Base-by-base conservation (phyloP, 2,113 vertebrate species). In the Clarias macrocephalus region DNA sequence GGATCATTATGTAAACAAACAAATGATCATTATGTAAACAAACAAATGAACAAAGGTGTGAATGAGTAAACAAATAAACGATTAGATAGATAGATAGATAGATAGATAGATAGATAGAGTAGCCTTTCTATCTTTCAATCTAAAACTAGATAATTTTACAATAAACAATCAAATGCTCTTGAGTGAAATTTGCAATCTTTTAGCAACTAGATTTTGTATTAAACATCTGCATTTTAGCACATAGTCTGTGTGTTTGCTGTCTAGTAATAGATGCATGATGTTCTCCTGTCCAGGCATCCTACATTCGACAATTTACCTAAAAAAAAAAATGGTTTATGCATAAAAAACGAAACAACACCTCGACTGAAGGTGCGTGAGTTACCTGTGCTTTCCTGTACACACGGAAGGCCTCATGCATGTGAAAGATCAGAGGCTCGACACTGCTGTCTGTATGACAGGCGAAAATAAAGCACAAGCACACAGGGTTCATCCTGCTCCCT, bases 401-500 rank as follows among this genome's bases (percentile, higher is more conserved):
- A 42, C 19, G 4, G 3, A 75, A 25, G 3, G 33, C 37, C 19
- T 75, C 72, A 12, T 76, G 52, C 15, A 56, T 56, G 11, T 79
- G 18, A 56, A 80, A 37, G 63, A 59, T 70, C 63, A 80, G 77
- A 86, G 62, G 28, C 12, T 57, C 12, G 3, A 19, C 33, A 11
- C 63, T n/a, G 73, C 73, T 13, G 3, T 65, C 73, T 42, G 23
- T 85, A 25, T 66, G 59, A 33, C n/a, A 16, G 42, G 60, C 75
- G 66, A 63, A 77, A 79, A 65, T 63, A 62, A 13, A 16, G 54
- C 57, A 62, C 28, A 60, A 37, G 7, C 57, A n/a, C 21, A 48
- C 60, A 52, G 80, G 81, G 75, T 77, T 77, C 52, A 28, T 33
- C 8, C 75, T 79, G 52, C 75, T 76, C 52, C 25, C 48, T 79